Base-by-base conservation (phyloP, 1,140 invertebrate genomes). In the Mya arenaria region DNA sequence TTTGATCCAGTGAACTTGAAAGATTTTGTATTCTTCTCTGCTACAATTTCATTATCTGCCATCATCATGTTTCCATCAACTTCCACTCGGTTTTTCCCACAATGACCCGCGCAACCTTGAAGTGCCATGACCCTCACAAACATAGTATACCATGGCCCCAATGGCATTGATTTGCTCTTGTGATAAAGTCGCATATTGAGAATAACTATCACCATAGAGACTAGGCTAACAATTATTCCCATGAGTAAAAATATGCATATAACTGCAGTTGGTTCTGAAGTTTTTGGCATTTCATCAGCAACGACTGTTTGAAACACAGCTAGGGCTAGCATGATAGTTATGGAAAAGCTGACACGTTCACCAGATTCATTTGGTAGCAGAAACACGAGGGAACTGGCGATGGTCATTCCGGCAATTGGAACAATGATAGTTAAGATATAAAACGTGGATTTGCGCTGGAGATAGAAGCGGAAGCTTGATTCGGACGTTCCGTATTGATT, bases 361-460 rank as follows among this genome's bases (percentile, higher is more conserved):
- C 72, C 72, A n/a, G 72, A 74, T 23, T 60, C 56, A 19, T n/a
- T 74, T 17, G 72, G 72, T 32, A 75, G 39, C 2, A 75, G 30
- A 36, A 75, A 75, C 25, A 63, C 25, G 1, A 75, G 25, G 19
- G 37, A 28, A 44, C 23, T 63, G 19, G 65, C 19, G 1, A 34
- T 28, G 19, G 10, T 39, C 1, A 75, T 75, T 13, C 56, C 56
- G 17, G 23, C 36, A 32, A 75, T 56, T 10, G 73, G 73, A 13
- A 75, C 25, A 34, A 75, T 60, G 1, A 75, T 28, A 32, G 73
- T 75, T 5, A 75, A n/a, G 8, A 75, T 23, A 28, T 63, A 75
- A 34, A 63, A 75, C 28, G 34, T 3, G 0, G 73, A 41, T 41
- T 39, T 32, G 23, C 73, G 28, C n/a, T 25, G 30, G 10, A 75